phyloP scores from a whole-genome alignment of 2,113 vertebrate species.

The Daubentonia madagascariensis region DNA sequence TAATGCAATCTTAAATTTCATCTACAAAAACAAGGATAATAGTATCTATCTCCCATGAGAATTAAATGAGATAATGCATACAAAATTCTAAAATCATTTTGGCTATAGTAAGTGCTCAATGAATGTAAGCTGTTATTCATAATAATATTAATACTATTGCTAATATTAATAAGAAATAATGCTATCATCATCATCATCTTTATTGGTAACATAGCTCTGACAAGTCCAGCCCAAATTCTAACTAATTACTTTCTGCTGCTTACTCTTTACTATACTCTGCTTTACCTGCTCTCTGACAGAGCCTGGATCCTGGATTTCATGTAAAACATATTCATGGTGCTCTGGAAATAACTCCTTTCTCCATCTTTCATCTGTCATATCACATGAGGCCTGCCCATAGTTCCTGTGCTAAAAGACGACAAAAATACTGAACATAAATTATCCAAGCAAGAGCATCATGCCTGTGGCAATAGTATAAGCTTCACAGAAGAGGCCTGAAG shows the following conservation, averaged over 20 bases:
- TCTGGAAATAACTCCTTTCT: constrained; percentile 35
- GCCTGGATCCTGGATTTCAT: not conserved
- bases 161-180: not conserved
- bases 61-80: not conserved
- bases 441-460: not conserved
- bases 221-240: not conserved
- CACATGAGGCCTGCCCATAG: not conserved
- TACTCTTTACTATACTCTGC: not conserved
- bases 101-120: not conserved
- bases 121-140: not conserved
- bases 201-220: not conserved
- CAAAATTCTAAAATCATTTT: constrained; percentile 37
- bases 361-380: constrained; percentile 12
- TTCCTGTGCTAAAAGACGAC: constrained; percentile 15
- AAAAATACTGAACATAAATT: not conserved
- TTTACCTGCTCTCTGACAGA: constrained; percentile 24
- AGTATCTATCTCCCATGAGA: not conserved
- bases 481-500: not conserved
- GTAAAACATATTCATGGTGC: not conserved
- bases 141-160: not conserved
- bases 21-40: constrained; percentile 3
- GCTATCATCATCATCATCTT: not conserved
- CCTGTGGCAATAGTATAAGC: not conserved
- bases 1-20: not conserved
- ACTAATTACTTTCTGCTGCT: not conserved